Evolutionary conservation across 2,888 invertebrate genomes (phyloP).

Genomic region (Thymelicus lineola): DNA sequence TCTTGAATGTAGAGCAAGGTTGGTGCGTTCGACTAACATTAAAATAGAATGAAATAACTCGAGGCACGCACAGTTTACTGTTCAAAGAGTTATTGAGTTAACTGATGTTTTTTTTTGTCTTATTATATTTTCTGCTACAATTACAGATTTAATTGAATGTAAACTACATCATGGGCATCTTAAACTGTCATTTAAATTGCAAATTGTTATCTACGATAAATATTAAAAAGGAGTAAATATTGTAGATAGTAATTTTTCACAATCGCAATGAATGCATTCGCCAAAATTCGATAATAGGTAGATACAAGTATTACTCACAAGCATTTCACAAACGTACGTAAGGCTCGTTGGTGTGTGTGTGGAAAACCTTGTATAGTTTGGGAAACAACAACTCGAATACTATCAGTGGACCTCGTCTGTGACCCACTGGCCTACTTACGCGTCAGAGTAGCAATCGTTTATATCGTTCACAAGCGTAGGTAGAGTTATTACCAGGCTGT

Average conservation of each 20-base stretch:
- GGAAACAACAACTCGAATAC: slow-evolving; percentile 63
- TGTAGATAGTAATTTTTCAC: neutral
- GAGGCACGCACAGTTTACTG: slow-evolving; percentile 63
- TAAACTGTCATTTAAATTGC: neutral
- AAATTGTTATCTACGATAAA: neutral
- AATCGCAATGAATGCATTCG: slow-evolving; percentile 6
- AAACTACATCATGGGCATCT: neutral
- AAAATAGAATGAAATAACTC: slow-evolving; percentile 74
- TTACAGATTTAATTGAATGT: slow-evolving; percentile 3
- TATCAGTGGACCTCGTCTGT: slow-evolving; percentile 75
- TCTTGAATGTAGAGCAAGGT: slow-evolving; percentile 77
- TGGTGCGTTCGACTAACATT: slow-evolving; percentile 72
- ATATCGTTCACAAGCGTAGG: slow-evolving; percentile 59
- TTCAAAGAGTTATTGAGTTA: slow-evolving; percentile 53
- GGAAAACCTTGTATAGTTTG: slow-evolving; percentile 61
- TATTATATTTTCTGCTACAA: slow-evolving; percentile 19
- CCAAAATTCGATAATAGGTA: slow-evolving; percentile 15
- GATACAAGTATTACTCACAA: slow-evolving; percentile 11
- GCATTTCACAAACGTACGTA: slow-evolving; percentile 13
- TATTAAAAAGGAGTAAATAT: neutral
- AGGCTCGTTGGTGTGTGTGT: slow-evolving; percentile 10
- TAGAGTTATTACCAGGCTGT: slow-evolving; percentile 50
- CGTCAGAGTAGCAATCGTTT: slow-evolving; percentile 70
- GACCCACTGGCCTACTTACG: slow-evolving; percentile 88
- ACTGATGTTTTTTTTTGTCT: slow-evolving; percentile 43